A percentile compares a stretch with the other conserved stretches of the same genome.
Evolutionary conservation across 2,888 invertebrate species (phyloP).

Genomic region (Arge pagana): DNA sequence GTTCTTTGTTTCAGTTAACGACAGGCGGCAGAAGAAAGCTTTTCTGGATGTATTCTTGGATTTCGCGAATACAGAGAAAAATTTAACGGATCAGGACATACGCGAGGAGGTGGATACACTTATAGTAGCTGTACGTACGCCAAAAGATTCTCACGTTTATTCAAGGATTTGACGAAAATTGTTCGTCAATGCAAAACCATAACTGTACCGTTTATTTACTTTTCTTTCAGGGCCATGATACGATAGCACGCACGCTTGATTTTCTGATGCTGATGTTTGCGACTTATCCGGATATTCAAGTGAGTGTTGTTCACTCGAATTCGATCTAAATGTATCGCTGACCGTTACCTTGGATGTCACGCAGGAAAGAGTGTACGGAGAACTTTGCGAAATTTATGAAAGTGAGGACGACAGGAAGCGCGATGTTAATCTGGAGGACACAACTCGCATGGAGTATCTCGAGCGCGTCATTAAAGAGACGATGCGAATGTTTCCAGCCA

Average conservation of each 20-base stretch:
- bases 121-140: conserved; percentile 61
- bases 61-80: conserved; percentile 58
- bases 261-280: conserved; percentile 59
- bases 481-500: conserved; percentile 63
- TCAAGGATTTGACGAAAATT: no score
- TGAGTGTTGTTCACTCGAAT: conserved; percentile 29
- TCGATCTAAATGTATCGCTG: no score
- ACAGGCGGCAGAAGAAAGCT: conserved; percentile 46
- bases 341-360: no score
- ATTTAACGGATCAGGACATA: conserved; percentile 60
- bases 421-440: conserved; percentile 58
- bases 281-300: conserved; percentile 59
- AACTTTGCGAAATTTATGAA: conserved; percentile 60
- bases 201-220: neutral
- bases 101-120: conserved; percentile 63
- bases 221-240: conserved; percentile 42
- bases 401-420: conserved; percentile 48
- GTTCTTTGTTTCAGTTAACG: neutral
- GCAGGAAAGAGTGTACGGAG: conserved; percentile 53
- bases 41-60: conserved; percentile 59
- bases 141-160: no score
- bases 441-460: conserved; percentile 62
- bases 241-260: conserved; percentile 59
- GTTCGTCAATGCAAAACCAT: no score
- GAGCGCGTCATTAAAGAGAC: conserved; percentile 66